Evolutionary conservation across 2,113 vertebrate species (phyloP), one percentile per base, ranked within the genome.

Genomic region (Numida meleagris): DNA sequence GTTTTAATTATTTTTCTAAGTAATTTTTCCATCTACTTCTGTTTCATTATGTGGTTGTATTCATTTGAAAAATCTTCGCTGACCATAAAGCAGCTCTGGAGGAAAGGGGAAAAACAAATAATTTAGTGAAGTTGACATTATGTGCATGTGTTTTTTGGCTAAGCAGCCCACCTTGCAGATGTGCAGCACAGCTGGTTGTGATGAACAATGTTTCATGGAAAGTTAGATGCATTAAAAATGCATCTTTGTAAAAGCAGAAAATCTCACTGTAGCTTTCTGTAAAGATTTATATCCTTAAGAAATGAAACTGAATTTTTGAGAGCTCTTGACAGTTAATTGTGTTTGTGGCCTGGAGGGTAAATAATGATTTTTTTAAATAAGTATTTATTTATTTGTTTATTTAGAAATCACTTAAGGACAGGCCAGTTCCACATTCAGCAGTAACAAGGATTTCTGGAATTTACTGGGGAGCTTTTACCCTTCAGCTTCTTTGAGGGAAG

Each of bases 351-450:
- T 73, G 43, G 20, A 21, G 21, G 57, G 2, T 6, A 38, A 61
- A 55, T 50, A 73, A 17, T 46, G 21, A 63, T 24, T 38, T 24
- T 27, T 29, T 53, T 18, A 31, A 51, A 51, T n/a, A 59, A 34
- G 6, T 23, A 36, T 61, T 36, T 80, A 20, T 1, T 43, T 40
- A 2, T n/a, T 38, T 0, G 9, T 50, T 71, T 4, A 2, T 3
- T 31, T 2, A 12, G 42, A 25, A 72, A 20, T 43, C 31, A 3
- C 18, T 84, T 29, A 50, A 61, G 58, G 25, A 14, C 42, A 38
- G 9, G 13, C 9, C 7, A 65, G 4, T 82, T 78, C 12, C 29
- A 59, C 53, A 81, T 2, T 17, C 19, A 59, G 11, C 18, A 75
- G 10, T 42, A 18, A n/a, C 18, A 46, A 36, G 9, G 8, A 46